Evolutionary conservation across 2,888 invertebrate genomes (phyloP).

Genomic region (Dynastes maya): DNA sequence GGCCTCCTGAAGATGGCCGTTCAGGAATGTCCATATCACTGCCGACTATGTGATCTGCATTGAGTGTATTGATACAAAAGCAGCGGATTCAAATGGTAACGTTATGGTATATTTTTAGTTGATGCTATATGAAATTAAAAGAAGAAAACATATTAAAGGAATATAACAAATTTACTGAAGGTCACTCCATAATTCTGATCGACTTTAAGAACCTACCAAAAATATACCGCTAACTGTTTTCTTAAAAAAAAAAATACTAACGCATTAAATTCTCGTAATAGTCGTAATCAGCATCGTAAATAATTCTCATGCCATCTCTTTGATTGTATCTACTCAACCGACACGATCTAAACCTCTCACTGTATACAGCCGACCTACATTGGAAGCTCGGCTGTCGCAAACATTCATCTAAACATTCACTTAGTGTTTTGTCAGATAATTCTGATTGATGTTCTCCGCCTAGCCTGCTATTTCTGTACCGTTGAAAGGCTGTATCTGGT

Average conservation of each 20-base stretch:
- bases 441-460: constrained; percentile 93
- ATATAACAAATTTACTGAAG: too few relatives aligned
- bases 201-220: too few relatives aligned
- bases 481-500: constrained; percentile 91
- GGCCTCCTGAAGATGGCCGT: constrained; percentile 56
- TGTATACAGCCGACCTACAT: constrained; percentile 91
- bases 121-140: neutral
- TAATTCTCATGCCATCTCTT: constrained; percentile 89
- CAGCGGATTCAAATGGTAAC: constrained; percentile 7
- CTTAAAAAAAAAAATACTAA: constrained; percentile 72
- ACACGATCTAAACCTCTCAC: constrained; percentile 88
- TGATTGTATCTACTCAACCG: constrained; percentile 89
- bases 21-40: constrained; percentile 58
- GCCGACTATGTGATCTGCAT: constrained; percentile 69
- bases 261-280: constrained; percentile 95
- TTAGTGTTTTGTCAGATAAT: constrained; percentile 89
- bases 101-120: constrained; percentile 33
- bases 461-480: constrained; percentile 88
- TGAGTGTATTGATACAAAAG: constrained; percentile 56
- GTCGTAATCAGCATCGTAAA: constrained; percentile 93
- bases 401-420: constrained; percentile 93
- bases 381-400: constrained; percentile 91
- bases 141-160: too few relatives aligned
- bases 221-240: neutral
- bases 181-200: too few relatives aligned